Conservation (phyloP, 2,113 vertebrate species). For the Mirza zaza region DNA sequence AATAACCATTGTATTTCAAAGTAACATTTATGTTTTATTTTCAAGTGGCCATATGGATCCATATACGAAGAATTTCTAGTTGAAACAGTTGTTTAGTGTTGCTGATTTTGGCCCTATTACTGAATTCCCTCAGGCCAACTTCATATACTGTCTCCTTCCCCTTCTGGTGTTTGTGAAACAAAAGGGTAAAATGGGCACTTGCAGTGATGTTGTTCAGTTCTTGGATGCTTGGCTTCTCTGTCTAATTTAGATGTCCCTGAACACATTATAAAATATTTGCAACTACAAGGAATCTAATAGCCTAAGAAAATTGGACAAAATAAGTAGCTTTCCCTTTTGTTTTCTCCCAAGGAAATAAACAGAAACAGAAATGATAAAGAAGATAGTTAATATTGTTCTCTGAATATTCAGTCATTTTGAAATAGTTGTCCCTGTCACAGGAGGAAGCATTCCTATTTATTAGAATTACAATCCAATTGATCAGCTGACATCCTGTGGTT, state of each 20-base stretch:
- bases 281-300: background rate
- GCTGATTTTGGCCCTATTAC: background rate
- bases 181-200: background rate
- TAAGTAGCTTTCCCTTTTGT: background rate
- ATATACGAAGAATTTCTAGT: background rate
- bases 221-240: background rate
- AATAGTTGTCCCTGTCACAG: background rate
- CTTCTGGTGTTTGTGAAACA: background rate
- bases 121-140: background rate
- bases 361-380: background rate
- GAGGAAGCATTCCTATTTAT: background rate
- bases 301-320: background rate
- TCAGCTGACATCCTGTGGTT: background rate
- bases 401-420: constrained; percentile 7
- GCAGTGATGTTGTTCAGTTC: background rate
- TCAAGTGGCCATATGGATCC: background rate
- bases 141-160: background rate
- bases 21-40: background rate
- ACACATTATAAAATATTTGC: background rate
- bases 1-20: background rate
- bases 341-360: background rate
- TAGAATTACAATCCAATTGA: background rate
- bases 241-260: constrained; percentile 2
- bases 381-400: background rate
- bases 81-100: background rate